phyloP scores from a whole-genome alignment of 1,140 invertebrate species.

The Ceratoteleas bidentatus region DNA sequence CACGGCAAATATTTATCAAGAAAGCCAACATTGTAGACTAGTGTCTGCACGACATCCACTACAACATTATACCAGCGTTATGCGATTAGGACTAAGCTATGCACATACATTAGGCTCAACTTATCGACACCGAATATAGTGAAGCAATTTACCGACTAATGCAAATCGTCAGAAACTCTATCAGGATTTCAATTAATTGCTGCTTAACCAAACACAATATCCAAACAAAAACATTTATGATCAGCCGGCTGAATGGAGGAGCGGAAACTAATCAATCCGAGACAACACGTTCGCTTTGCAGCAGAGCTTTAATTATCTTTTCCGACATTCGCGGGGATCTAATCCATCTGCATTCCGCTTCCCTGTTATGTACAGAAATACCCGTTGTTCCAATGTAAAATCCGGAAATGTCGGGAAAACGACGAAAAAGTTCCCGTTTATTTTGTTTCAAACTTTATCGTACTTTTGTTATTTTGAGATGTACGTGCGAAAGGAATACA shows the following conservation, averaged over 20 bases:
- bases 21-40: constrained; percentile 52
- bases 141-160: constrained; percentile 62
- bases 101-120: constrained; percentile 66
- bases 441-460: no score
- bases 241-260: constrained; percentile 3
- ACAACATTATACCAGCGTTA: constrained; percentile 58
- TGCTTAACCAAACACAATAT: constrained; percentile 52
- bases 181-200: constrained; percentile 65
- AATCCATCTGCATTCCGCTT: no score
- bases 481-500: no score
- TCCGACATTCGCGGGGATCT: neutral
- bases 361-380: no score
- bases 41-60: constrained; percentile 48
- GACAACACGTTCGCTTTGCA: constrained; percentile 1
- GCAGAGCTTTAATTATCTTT: neutral
- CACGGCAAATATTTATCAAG: constrained; percentile 60
- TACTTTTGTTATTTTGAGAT: no score
- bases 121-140: constrained; percentile 65
- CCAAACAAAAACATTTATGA: constrained; percentile 29
- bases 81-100: constrained; percentile 63
- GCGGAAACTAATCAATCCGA: neutral
- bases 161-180: constrained; percentile 65
- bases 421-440: no score
- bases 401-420: no score
- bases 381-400: no score